Evolutionary conservation across 2,113 vertebrate genomes (phyloP).

Genomic region (Mystacornis crossleyi): DNA sequence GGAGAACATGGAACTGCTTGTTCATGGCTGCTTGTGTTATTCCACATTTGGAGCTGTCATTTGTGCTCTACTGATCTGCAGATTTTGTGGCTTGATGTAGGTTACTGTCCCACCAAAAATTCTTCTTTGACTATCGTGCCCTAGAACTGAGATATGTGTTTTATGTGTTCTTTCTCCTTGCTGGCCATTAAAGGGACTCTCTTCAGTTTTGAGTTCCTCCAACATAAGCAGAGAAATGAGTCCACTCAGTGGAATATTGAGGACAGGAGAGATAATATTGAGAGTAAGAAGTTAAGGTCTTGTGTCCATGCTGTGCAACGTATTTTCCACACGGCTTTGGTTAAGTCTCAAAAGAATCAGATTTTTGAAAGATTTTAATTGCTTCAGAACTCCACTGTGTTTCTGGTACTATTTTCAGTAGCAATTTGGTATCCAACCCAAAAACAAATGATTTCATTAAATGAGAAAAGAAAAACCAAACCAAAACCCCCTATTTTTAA

Average conservation of each 20-base stretch:
- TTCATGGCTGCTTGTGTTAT: neutral
- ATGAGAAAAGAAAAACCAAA: neutral
- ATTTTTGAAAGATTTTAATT: neutral
- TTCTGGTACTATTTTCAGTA: neutral
- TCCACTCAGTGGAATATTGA: neutral
- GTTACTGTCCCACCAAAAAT: neutral
- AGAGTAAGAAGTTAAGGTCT: neutral
- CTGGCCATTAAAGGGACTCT: neutral
- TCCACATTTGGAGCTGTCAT: neutral
- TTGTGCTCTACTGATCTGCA: neutral
- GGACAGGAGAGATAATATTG: neutral
- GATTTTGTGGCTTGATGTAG: neutral
- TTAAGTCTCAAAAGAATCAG: neutral
- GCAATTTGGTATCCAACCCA: neutral
- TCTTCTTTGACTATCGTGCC: neutral
- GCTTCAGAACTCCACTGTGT: neutral
- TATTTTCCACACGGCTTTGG: neutral
- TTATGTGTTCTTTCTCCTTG: neutral
- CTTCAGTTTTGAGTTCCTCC: neutral
- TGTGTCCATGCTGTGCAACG: neutral
- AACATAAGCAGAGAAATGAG: neutral
- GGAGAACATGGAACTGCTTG: neutral
- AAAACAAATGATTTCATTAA: neutral
- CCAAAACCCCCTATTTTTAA: accelerated
- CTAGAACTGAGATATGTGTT: neutral